phyloP scores from a whole-genome alignment of 2,888 invertebrate species.

The Micropterix aruncella region DNA sequence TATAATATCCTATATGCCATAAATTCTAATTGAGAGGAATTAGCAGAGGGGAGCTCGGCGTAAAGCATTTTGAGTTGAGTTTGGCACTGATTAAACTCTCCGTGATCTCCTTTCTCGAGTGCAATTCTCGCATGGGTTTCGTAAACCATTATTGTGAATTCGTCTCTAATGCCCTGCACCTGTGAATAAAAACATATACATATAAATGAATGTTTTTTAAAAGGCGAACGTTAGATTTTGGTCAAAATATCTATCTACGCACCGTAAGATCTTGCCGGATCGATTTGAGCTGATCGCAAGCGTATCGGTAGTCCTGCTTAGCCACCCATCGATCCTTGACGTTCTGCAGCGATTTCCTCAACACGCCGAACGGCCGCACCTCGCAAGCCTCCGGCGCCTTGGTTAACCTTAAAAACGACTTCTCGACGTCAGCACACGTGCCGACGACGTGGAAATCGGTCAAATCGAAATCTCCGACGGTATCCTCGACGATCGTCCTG shows the following conservation, averaged over 20 bases:
- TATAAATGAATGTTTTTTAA: constrained; percentile 6
- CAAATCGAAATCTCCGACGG: constrained; percentile 65
- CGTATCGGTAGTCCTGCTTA: constrained; percentile 89
- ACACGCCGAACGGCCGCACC: constrained; percentile 80
- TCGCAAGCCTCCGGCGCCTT: constrained; percentile 87
- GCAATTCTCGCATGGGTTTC: constrained; percentile 98
- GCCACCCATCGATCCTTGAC: constrained; percentile 86
- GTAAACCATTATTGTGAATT: constrained; percentile 94
- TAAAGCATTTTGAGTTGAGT: constrained; percentile 95
- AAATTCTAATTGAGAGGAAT: constrained; percentile 77
- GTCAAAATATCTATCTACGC: constrained; percentile 20
- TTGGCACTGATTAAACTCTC: constrained; percentile 99
- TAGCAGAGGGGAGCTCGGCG: constrained; percentile 53
- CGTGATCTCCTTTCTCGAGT: constrained; percentile 94
- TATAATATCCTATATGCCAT: constrained; percentile 94
- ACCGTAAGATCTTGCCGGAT: constrained; percentile 98
- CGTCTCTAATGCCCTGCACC: constrained; percentile 92
- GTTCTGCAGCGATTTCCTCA: constrained; percentile 72
- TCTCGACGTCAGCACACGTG: constrained; percentile 88
- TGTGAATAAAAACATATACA: constrained; percentile 21
- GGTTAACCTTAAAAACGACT: constrained; percentile 90
- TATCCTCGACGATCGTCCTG: constrained; percentile 39
- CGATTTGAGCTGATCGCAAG: constrained; percentile 97
- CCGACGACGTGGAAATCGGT: constrained; percentile 85
- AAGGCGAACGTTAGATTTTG: constrained; percentile 4